phyloP scores from a whole-genome alignment of 2,888 invertebrate genomes.

The Hirtodrosophila histrioides region DNA sequence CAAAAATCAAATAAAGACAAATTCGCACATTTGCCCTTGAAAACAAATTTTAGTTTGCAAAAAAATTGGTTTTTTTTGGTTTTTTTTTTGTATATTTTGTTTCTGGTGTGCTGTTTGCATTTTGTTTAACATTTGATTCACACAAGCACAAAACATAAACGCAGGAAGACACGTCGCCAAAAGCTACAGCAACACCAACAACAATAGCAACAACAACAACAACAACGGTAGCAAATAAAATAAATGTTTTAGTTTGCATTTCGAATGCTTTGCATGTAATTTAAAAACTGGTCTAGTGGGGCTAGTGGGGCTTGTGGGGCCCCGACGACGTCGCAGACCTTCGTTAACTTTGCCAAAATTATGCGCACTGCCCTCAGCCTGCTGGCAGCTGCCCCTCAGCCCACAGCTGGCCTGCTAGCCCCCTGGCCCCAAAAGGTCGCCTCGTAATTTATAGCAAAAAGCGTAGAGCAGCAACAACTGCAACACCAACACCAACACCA shows the following conservation, averaged over 20 bases:
- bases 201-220: conserved; percentile 10
- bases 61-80: conserved; percentile 40
- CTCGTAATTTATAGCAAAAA: conserved; percentile 71
- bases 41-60: conserved; percentile 74
- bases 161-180: conserved; percentile 74
- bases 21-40: conserved; percentile 74
- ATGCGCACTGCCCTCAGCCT: conserved; percentile 71
- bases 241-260: conserved; percentile 80
- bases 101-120: conserved; percentile 70
- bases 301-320: conserved; percentile 76
- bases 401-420: neutral
- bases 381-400: neutral
- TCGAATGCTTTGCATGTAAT: conserved; percentile 81
- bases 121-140: conserved; percentile 75
- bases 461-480: conserved; percentile 20
- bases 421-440: conserved; percentile 56
- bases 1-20: conserved; percentile 40
- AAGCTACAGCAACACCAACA: conserved; percentile 15
- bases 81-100: conserved; percentile 23
- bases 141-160: conserved; percentile 53
- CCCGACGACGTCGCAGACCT: conserved; percentile 58
- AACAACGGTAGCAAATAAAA: conserved; percentile 55
- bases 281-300: conserved; percentile 81
- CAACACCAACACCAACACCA: conserved; percentile 17
- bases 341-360: conserved; percentile 81